Evolutionary conservation across 2,113 vertebrate species (phyloP).

Genomic region (Rhipidura dahli): DNA sequence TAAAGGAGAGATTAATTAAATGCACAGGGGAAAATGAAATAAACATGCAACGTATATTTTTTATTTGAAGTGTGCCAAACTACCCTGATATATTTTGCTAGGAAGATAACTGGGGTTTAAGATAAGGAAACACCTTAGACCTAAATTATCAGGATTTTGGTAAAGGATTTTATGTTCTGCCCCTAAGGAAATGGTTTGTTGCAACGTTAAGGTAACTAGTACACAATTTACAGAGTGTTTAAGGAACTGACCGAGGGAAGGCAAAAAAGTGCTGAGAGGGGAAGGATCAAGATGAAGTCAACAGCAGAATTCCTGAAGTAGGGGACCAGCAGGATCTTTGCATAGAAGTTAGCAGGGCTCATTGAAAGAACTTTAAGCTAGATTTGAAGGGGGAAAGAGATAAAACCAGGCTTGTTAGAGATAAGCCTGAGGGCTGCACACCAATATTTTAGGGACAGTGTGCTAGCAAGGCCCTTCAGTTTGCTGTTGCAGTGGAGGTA

Average conservation of each 20-base stretch:
- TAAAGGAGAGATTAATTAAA: constrained; percentile 31
- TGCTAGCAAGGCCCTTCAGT: background rate
- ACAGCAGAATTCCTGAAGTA: background rate
- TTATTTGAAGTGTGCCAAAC: background rate
- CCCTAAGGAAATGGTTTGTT: background rate
- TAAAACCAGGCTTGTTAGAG: background rate
- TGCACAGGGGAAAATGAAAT: background rate
- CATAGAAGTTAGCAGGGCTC: background rate
- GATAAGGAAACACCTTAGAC: background rate
- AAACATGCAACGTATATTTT: background rate
- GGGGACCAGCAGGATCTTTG: background rate
- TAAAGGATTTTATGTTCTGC: background rate
- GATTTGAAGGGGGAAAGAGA: background rate
- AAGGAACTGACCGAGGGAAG: background rate
- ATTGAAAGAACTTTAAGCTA: background rate
- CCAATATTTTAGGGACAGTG: background rate
- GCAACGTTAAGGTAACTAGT: background rate
- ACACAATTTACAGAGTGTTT: background rate
- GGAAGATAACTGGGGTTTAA: background rate
- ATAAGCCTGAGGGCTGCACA: background rate
- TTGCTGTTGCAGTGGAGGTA: background rate
- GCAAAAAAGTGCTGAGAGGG: background rate
- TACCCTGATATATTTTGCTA: background rate
- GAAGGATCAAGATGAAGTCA: background rate
- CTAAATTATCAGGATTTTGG: background rate